Evolutionary conservation across 2,888 invertebrate genomes (phyloP).

Genomic region (Sipunculus nudus): DNA sequence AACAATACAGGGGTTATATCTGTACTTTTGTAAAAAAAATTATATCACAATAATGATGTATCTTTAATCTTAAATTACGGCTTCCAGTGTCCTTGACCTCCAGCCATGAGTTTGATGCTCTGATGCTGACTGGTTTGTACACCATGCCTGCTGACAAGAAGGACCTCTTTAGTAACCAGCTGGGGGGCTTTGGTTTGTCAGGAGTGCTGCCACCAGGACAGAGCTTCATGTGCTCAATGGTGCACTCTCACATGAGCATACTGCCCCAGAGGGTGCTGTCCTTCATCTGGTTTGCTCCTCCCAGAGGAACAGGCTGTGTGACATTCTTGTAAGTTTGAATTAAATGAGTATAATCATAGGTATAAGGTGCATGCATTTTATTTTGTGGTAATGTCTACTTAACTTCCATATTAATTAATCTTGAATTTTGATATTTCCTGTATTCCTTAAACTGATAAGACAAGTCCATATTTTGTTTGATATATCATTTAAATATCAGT

Average conservation of each 20-base stretch:
- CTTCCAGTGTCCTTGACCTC: conserved; percentile 60
- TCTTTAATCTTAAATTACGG: neutral
- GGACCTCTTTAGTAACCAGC: too few relatives aligned
- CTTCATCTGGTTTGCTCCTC: conserved; percentile 64
- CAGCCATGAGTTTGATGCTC: conserved; percentile 63
- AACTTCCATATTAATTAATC: too few relatives aligned
- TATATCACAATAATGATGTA: neutral
- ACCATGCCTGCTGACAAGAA: conserved; percentile 47
- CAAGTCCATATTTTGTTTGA: too few relatives aligned
- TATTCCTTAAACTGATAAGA: too few relatives aligned
- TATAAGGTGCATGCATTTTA: neutral
- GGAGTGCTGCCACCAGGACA: too few relatives aligned
- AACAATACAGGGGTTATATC: too few relatives aligned
- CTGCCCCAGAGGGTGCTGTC: conserved; percentile 53
- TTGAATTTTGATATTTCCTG: too few relatives aligned
- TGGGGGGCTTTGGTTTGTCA: too few relatives aligned
- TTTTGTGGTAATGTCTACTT: too few relatives aligned
- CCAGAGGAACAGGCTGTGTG: conserved; percentile 64
- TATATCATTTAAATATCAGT: too few relatives aligned
- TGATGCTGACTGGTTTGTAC: conserved; percentile 63
- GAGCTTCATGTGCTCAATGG: conserved; percentile 62
- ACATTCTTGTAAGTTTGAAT: conserved; percentile 61
- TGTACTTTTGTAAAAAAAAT: too few relatives aligned
- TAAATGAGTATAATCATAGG: neutral
- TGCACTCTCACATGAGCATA: conserved; percentile 58